Evolutionary conservation across 2,113 vertebrate genomes (phyloP), one percentile per base, ranked within the genome.

Genomic region (Tragelaphus scriptus): DNA sequence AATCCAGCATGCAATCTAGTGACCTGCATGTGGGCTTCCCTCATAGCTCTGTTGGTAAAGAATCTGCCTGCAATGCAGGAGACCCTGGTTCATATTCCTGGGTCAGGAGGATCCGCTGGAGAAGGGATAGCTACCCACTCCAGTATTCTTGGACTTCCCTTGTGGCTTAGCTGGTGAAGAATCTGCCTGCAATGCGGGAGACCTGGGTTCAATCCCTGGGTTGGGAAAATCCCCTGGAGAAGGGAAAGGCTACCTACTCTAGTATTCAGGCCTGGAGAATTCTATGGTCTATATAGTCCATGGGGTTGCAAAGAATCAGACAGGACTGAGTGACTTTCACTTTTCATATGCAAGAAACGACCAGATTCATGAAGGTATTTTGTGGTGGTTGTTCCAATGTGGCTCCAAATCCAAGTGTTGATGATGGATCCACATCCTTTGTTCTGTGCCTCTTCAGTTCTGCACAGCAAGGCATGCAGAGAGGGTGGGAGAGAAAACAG

Each of bases 341-440:
- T 59, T 61, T 47, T 75, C 32, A 5, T 26, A 3, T 0, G 4
- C 16, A 19, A 10, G 15, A 79, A 21, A 53, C 5, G 15, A 84
- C 25, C 15, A 9, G 21, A 56, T 0, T 1, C 17, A 0, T 9
- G 26, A 28, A 23, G 17, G 30, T 11, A 0, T 80, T 59, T 47
- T 10, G 8, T 40, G 13, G 51, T 16, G 0, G 3, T 28, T 0
- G 8, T 44, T 61, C 8, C 53, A 81, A 25, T 59, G 30, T n/a
- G 53, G 15, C 26, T 28, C 0, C 58, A 53, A 0, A 65, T 21
- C 26, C 26, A 1, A 3, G 36, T 25, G 19, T 36, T 9, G 11
- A 0, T 30, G 53, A 23, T 9, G 25, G 2, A 7, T 2, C 3
- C 8, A 2, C 3, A 5, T 40, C 53, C 23, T 68, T 26, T 25